Base-by-base conservation (phyloP, 1,140 invertebrate genomes). In the Nasonia longicornis region DNA sequence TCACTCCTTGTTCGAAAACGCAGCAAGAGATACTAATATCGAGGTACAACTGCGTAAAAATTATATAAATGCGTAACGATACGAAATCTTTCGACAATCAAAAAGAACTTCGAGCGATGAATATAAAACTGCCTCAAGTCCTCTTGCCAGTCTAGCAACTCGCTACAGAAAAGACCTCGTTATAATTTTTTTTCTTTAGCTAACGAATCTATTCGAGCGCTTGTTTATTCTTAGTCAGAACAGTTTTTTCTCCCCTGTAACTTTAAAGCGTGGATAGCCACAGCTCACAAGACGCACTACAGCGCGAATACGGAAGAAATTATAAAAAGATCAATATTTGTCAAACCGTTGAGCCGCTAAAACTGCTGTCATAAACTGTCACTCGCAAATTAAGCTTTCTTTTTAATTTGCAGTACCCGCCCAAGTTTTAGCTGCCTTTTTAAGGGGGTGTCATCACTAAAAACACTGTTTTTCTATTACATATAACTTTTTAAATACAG, bases 271-370 rank as follows among this genome's bases (percentile, higher is more conserved):
- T 4, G 16, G 52, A 6, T 58, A 58, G 6, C 20, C 10, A 64
- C 26, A 26, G 26, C 26, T 26, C 26, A 26, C 29, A 10, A 31
- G 12, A 64, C n/a, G 22, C 31, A 58, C 6, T 6, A 58, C n/a
- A 10, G 29, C 20, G 35, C 63, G 31, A 45, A 77, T 31, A 67
- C 22, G 66, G 3, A 11, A 45, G 66, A 66, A 77, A 42, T 77
- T 67, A 48, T 58, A 26, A 29, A 45, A 77, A 48, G 29, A 67
- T 45, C 45, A 67, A 77, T 77, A 48, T 77, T 77, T 66, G 75
- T 29, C 35, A 7, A n/a, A 31, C 45, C 2, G 10, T 58, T n/a
- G n/a, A 58, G 7, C 48, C 48, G 1, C 48, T 52, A 20, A 52
- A 11, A 52, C 14, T n/a, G 16, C 20, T 58, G 52, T 8, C 52